Evolutionary conservation across 2,113 vertebrate species (phyloP), one percentile per base, ranked within the genome.

Genomic region (Mormoops blainvillei): DNA sequence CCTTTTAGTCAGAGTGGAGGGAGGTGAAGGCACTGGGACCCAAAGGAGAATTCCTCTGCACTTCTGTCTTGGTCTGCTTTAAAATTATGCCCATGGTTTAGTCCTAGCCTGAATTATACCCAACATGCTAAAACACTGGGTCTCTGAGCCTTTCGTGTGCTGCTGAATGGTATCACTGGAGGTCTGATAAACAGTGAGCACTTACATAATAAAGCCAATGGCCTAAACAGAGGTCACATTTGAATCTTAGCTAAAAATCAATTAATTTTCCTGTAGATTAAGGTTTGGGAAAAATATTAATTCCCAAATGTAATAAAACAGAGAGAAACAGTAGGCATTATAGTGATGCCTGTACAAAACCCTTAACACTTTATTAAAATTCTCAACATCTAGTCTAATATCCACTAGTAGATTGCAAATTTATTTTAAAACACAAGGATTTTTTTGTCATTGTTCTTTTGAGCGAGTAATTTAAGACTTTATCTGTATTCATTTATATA

Each of bases 291-390:
- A 45, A 89, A 95, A 92, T 41, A 54, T 33, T 85, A 68, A 85
- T 78, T 43, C 81, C 43, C 67, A 95, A 97, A 70, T 91, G 54
- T 91, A 96, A 92, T 91, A 94, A 96, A 92, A 68, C 33, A 41
- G 36, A 81, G 24, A 26, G 45, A 68, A 36, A 54, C 19, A 71
- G 41, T 31, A 67, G 87, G 48, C 8, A 54, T 26, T 50, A 68
- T 36, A 68, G n/a, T 58, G 63, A 73, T 73, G 41, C 54, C 22
- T 83, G 16, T 56, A 67, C 80, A 94, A 87, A 94, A 85, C 20
- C 54, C 26, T 81, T 95, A 86, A 63, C 87, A 78, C 22, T 91
- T 92, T 86, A 92, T 95, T 86, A 78, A 94, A 88, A 45, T 83
- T 91, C 77, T 95, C 88, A 85, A 56, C 80, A 90, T 92, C 71